Conservation (phyloP, 2,113 vertebrate genomes). For the Probosciger aterrimus region DNA sequence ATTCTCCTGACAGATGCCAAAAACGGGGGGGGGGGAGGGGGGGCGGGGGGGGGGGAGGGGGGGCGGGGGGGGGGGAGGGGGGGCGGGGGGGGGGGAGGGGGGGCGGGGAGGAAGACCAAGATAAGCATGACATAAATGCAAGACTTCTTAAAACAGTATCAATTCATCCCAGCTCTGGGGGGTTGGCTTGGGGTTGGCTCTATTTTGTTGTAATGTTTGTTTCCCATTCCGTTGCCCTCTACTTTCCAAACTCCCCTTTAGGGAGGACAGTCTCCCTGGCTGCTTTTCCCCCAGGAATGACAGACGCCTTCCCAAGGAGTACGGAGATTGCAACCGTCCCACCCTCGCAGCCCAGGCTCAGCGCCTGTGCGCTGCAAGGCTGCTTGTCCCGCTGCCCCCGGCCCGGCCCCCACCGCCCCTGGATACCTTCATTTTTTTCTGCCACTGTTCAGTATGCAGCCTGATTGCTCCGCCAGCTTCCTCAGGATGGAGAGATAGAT, state of each 20-base stretch:
- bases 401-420: not conserved
- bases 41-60: too few species aligned
- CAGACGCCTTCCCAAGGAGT: constrained; percentile 47
- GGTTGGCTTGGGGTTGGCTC: not conserved
- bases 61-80: too few species aligned
- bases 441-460: constrained; percentile 23
- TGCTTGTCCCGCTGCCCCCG: not conserved
- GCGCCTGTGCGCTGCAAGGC: not conserved
- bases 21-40: not conserved
- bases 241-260: not conserved
- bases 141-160: constrained; percentile 3
- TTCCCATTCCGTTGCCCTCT: not conserved
- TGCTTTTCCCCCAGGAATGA: constrained; percentile 48
- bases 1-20: not conserved
- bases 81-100: too few species aligned
- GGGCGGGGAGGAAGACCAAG: not conserved
- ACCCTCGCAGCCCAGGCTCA: constrained; percentile 4
- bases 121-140: not conserved
- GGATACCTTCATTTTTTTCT: constrained; percentile 5
- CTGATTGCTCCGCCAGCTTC: constrained; percentile 37
- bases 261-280: not conserved
- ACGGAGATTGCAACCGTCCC: not conserved
- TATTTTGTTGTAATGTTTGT: not conserved
- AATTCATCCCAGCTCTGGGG: not conserved
- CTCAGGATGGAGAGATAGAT: constrained; percentile 17